Evolutionary conservation across 2,888 invertebrate species (phyloP), one percentile per base, ranked within the genome.

Genomic region (Silvanus unidentatus): DNA sequence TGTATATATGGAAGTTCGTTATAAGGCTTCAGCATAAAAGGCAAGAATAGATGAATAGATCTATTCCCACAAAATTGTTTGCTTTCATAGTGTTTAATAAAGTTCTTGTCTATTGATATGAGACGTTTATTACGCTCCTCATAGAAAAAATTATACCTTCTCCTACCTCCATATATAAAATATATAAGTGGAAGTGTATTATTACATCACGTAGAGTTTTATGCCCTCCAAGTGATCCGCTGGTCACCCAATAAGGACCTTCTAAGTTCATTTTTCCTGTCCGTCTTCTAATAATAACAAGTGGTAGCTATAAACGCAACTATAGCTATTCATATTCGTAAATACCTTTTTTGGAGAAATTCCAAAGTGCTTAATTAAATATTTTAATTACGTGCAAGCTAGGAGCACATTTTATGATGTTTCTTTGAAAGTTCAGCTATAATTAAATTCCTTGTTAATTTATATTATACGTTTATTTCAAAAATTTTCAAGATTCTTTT

Each of bases 401-500:
- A 22, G 43, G 42, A 50, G 47, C 54, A 47, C 53, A 53, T 53
- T 53, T 53, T 50, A 50, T 48, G 46, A 50, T 53, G 49, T 50
- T 54, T 51, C 55, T 55, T 58, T 57, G 58, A 57, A 46, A 55
- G 45, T 49, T 52, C 51, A 48, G 54, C 52, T 48, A 54, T 54
- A 58, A 57, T 58, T 54, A 60, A 58, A 60, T 58, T 58, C 60
- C 53, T 55, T 51, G 49, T 54, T 56, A 54, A 56, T 53, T 56
- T 52, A 52, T 51, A 52, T 51, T 53, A 44, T 47, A 48, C 50
- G 47, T 53, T 46, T 38, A 42, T 41, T 48, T 44, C 16, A 12
- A n/a, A 45, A 39, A 40, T 34, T 36, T 32, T 30, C 16, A 35
- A 35, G 16, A 32, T 42, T 34, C 42, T 34, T 34, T 22, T 28